A percentile compares a stretch with the other conserved stretches of the same genome.
These are phyloP conservation scores for Champsocephalus gunnari DNA, from an alignment of 2,797 vertebrate genomes.

Conservation along the genomic window DNA sequence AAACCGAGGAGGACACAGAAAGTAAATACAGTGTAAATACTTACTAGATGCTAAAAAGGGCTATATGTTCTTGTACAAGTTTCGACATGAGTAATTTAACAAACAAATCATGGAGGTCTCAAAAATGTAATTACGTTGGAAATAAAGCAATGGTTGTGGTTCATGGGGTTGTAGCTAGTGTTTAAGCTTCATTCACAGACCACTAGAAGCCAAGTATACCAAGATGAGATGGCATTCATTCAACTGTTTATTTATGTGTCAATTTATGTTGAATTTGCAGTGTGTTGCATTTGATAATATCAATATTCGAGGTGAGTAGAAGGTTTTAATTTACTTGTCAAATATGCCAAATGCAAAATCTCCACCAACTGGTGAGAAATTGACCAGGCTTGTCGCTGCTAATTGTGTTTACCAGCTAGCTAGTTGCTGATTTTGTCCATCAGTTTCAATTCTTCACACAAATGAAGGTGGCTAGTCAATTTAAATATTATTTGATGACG, in stretches of 20 bases:
- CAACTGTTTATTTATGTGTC: neutral
- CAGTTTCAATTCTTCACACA: neutral
- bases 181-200: neutral
- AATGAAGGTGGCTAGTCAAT: neutral
- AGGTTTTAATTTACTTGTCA: neutral
- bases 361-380: neutral
- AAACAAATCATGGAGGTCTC: neutral
- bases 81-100: neutral
- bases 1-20: neutral
- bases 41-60: neutral
- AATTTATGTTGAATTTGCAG: neutral
- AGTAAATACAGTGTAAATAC: conserved; percentile 2
- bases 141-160: neutral
- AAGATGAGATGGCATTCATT: neutral
- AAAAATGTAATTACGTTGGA: neutral
- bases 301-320: neutral
- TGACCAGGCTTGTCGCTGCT: neutral
- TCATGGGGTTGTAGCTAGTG: neutral
- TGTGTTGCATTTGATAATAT: neutral
- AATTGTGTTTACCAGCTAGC: neutral
- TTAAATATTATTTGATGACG: neutral
- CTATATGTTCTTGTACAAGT: neutral
- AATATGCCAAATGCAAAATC: neutral
- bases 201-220: neutral
- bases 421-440: neutral